These are phyloP conservation scores for Elgaria multicarinata DNA, from an alignment of 2,113 vertebrate species.

Conservation along the genomic window DNA sequence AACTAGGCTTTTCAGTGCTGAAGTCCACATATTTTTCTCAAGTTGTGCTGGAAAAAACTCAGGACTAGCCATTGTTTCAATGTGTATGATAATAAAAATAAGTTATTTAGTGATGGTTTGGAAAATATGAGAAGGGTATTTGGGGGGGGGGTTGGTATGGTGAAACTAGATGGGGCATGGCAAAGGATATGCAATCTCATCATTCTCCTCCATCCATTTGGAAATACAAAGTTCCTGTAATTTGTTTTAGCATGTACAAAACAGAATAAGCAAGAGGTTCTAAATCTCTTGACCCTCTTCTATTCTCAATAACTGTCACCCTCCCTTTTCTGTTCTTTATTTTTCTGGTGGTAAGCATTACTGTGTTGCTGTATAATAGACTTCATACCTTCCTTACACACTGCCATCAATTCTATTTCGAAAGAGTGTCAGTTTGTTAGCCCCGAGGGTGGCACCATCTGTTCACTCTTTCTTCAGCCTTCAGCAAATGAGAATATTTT, in stretches of 20 bases:
- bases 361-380: neutral
- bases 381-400: neutral
- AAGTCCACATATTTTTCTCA: neutral
- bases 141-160: too few relatives aligned
- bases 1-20: too few relatives aligned
- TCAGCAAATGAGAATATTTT: neutral
- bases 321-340: neutral
- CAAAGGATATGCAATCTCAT: neutral
- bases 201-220: neutral
- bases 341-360: neutral
- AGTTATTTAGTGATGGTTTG: too few relatives aligned
- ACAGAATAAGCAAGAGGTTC: rapidly evolving
- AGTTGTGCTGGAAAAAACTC: neutral
- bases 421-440: neutral
- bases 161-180: neutral
- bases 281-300: rapidly evolving
- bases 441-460: neutral
- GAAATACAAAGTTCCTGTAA: neutral
- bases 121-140: neutral
- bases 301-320: neutral
- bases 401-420: too few relatives aligned
- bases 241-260: rapidly evolving
- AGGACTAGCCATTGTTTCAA: neutral
- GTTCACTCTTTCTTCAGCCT: neutral
- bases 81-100: neutral